phyloP scores from a whole-genome alignment of 2,888 invertebrate species.

The Leucozona laternaria region DNA sequence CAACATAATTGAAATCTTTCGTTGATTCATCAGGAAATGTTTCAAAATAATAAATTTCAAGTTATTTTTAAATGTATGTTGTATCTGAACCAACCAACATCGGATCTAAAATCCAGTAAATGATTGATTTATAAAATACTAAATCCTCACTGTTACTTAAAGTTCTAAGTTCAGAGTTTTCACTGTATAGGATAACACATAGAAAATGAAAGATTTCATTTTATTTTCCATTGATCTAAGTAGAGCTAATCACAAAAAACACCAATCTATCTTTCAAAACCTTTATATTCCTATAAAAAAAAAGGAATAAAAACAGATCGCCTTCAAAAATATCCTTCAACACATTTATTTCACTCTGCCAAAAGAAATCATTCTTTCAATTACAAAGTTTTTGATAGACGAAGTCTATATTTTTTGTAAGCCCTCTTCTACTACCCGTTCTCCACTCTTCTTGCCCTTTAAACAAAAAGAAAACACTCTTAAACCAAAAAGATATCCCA shows the following conservation, averaged over 20 bases:
- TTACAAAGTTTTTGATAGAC: conserved; percentile 55
- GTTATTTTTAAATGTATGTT: too few relatives aligned
- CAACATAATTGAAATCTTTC: too few relatives aligned
- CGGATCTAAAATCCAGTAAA: too few relatives aligned
- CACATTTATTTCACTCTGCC: conserved; percentile 41
- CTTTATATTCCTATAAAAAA: neutral
- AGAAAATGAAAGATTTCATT: neutral
- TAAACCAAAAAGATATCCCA: conserved; percentile 35
- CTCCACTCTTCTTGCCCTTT: too few relatives aligned
- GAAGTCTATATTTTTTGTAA: conserved; percentile 27
- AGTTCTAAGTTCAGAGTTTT: neutral
- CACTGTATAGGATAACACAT: neutral
- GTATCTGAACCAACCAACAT: too few relatives aligned
- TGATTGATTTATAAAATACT: neutral
- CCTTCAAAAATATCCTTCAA: conserved; percentile 43
- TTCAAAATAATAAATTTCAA: too few relatives aligned
- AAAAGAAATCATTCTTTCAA: conserved; percentile 55
- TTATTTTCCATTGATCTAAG: neutral
- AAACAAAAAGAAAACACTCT: conserved; percentile 22
- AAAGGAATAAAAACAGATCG: neutral
- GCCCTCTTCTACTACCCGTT: neutral
- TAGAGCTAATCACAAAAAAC: neutral
- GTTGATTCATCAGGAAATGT: too few relatives aligned
- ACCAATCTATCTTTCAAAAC: conserved; percentile 9
- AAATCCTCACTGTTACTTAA: too few relatives aligned